Base-by-base conservation (phyloP, 2,888 invertebrate genomes). In the Metacarcinus magister region DNA sequence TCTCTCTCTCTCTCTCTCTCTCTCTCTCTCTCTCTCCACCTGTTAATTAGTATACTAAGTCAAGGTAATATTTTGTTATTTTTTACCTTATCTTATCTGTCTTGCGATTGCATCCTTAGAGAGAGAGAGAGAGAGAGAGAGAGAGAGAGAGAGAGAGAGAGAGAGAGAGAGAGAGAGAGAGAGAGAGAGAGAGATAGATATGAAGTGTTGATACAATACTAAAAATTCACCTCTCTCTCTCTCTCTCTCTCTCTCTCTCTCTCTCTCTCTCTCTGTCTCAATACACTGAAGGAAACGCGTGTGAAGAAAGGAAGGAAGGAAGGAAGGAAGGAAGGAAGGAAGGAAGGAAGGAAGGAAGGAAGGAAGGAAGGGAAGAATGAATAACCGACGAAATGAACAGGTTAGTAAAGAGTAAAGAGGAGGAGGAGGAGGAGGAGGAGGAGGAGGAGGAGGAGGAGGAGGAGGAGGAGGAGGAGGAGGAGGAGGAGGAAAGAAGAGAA, bases 331-430 rank as follows among this genome's bases (percentile, higher is more conserved):
- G 75, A 75, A 28, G 75, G 75, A 28, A 75, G 75, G n/a, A 28
- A 75, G 75, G 28, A 75, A 75, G 28, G 75, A 75, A 75, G 75
- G 75, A 75, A 75, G 75, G 75, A 75, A 75, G 75, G 10, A 75
- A 16, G 7, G n/a, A 54, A 32, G 32, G 60, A 28, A 48, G 54
- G 54, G 10, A 44, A 23, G 46, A 4, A 92, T 7, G 67, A 67
- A 46, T 43, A 92, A 46, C 23, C 39, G 39, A 23, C 28, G 92
- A 48, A n/a, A 54, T 19, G n/a, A 32, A 23, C n/a, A 48, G 16
- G 75, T 28, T 0, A 75, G 75, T 2, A 75, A 75, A 10, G 28
- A 75, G 28, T 3, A 28, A 28, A 75, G 75, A 28, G 28, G 10
- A 28, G 28, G 28, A 28, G 16, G n/a, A 43, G 16, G 23, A n/a